phyloP scores from a whole-genome alignment of 2,797 vertebrate species.

The Eleutherodactylus coqui region DNA sequence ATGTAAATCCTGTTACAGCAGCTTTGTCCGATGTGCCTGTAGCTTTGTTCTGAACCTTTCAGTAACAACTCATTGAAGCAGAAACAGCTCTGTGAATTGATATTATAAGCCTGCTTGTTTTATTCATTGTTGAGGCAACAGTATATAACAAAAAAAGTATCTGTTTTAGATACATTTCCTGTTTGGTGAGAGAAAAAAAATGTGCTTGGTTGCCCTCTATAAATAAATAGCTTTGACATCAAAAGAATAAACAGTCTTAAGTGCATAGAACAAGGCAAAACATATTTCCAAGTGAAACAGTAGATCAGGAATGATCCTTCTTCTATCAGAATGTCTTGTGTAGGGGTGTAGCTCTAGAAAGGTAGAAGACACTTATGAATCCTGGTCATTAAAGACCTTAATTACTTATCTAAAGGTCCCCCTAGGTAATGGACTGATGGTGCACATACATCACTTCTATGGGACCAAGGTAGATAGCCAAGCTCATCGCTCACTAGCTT shows the following conservation, averaged over 20 bases:
- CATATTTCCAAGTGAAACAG: not conserved
- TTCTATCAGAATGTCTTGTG: not conserved
- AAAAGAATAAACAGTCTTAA: not conserved
- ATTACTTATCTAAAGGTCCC: too few species aligned
- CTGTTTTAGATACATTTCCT: conserved; percentile 34
- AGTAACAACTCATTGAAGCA: conserved; percentile 81
- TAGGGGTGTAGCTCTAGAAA: not conserved
- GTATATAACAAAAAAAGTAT: conserved; percentile 69
- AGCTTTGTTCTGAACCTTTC: conserved; percentile 82
- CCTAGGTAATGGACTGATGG: too few species aligned
- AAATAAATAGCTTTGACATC: not conserved
- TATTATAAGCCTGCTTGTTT: conserved; percentile 78
- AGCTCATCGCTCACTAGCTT: too few species aligned
- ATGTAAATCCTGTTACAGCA: conserved; percentile 78
- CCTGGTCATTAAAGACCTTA: too few species aligned
- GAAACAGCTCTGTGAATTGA: conserved; percentile 79
- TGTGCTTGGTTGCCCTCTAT: not conserved
- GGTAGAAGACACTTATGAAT: not conserved
- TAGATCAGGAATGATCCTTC: not conserved
- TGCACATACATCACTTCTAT: too few species aligned
- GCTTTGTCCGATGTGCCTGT: conserved; percentile 79
- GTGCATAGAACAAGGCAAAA: not conserved
- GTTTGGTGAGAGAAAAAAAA: conserved; percentile 32
- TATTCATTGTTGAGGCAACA: conserved; percentile 74
- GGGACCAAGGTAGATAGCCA: too few species aligned